Evolutionary conservation across 1,140 invertebrate species (phyloP), one percentile per base, ranked within the genome.

Genomic region (Drosophila sp.): DNA sequence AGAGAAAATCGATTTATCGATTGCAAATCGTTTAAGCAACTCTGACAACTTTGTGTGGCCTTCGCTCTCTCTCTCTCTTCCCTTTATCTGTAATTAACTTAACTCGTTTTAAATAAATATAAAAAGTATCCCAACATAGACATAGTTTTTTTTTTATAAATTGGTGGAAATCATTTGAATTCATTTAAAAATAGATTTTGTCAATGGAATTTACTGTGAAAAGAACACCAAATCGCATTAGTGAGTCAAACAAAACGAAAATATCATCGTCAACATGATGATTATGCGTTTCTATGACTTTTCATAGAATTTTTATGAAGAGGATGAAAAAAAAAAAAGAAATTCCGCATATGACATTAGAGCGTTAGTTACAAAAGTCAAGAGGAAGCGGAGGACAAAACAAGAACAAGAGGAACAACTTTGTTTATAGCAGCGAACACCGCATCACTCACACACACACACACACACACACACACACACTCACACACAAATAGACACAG

Each of bases 351-450:
- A 74, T 81, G 72, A 78, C 78, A 86, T 86, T 86, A 78, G 68
- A 65, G 82, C 76, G 17, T 17, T 17, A 17, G 17, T 85, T 81
- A 85, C 81, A 83, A 50, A 27, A 50, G 44, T 50, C 44, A 27
- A 50, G 44, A 50, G 44, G 44, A 50, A 50, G 27, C 44, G 23
- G 79, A 50, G 72, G 5, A 65, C 62, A 62, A 40, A 27, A 67
- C 25, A n/a, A 56, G 35, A 66, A 66, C 70, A 79, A 68, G 56
- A 60, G 47, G 47, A 85, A 69, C 54, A 81, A 80, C 80, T 79
- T 83, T 83, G 80, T 82, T 79, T 82, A 79, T 79, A 76, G 64
- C 68, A 78, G 60, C 66, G 71, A 82, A 80, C 76, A 66, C 63
- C 72, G 64, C 80, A 80, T 80, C 76, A 69, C 58, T 79, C 76